Base-by-base conservation (phyloP, 2,888 invertebrate species). In the Caenorhabditis drosophilae region DNA sequence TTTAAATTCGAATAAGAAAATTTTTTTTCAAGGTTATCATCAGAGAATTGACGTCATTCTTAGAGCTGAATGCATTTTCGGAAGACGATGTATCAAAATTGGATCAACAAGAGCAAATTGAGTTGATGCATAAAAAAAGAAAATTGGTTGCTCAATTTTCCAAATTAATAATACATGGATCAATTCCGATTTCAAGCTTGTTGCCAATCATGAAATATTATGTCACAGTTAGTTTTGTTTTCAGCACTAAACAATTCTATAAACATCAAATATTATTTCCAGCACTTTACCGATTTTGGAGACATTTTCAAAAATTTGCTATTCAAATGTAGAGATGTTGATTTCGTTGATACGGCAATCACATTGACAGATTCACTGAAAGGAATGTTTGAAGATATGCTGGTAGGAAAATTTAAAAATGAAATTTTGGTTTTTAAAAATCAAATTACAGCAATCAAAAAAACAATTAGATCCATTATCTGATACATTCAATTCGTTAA, bases 261-360 rank as follows among this genome's bases (percentile, higher is more conserved):
- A n/a, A n/a, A n/a, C n/a, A n/a, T n/a, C n/a, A n/a, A n/a, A n/a
- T n/a, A 3, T n/a, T 38, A 46, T 55, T 36, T 15, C 22, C 20
- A 54, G 90, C 95, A 92, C 85, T 95, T 95, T 86, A 93, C 94
- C 84, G 95, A 97, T 86, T 97, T 95, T 86, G 96, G 97, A 48
- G 97, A 97, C 85, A 96, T 97, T 91, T 87, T 98, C 75, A 99
- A 99, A 87, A 91, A 93, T 34, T 95, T 97, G 11, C 87, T 99
- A 78, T 92, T 92, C 78, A 97, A 97, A 86, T 93, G 95, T 12
- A 89, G 97, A 74, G 98, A 99, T 87, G 93, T 96, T 78, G 95
- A 95, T 87, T 96, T 95, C 86, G 90, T 93, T 38, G 91, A 91
- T 84, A 96, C 95, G 85, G 93, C 97, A 7, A 88, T 93, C 73